A percentile compares a stretch with the other conserved stretches of the same genome.
These are phyloP conservation scores for Dioctria rufipes DNA, from an alignment of 2,888 invertebrate genomes.

Conservation along the genomic window DNA sequence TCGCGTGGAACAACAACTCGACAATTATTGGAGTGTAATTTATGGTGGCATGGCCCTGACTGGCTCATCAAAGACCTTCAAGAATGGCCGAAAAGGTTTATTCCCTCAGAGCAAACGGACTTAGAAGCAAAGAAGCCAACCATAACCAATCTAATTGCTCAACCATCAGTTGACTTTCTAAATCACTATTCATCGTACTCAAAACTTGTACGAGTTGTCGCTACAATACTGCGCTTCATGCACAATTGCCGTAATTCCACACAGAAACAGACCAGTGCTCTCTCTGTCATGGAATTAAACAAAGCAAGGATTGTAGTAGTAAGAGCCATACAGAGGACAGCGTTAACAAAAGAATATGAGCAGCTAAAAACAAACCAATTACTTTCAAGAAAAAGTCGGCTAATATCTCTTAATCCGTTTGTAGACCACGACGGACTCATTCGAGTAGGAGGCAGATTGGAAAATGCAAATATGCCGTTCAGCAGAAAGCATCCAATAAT, in stretches of 20 bases:
- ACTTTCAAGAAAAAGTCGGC: not conserved
- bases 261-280: not conserved
- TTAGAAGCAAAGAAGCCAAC: not conserved
- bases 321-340: not conserved
- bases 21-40: not conserved
- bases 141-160: no score
- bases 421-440: not conserved
- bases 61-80: not conserved
- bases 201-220: no score
- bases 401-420: not conserved
- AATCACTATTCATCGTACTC: not conserved
- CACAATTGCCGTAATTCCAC: not conserved
- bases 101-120: not conserved
- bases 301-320: not conserved
- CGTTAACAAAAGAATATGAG: not conserved
- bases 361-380: not conserved
- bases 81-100: not conserved
- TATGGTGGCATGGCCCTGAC: not conserved
- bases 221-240: no score
- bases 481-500: no score
- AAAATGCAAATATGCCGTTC: no score
- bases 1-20: not conserved
- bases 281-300: not conserved
- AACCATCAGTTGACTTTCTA: not conserved
- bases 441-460: no score